Base-by-base conservation (phyloP, 2,113 vertebrate genomes). In the Esox niger region DNA sequence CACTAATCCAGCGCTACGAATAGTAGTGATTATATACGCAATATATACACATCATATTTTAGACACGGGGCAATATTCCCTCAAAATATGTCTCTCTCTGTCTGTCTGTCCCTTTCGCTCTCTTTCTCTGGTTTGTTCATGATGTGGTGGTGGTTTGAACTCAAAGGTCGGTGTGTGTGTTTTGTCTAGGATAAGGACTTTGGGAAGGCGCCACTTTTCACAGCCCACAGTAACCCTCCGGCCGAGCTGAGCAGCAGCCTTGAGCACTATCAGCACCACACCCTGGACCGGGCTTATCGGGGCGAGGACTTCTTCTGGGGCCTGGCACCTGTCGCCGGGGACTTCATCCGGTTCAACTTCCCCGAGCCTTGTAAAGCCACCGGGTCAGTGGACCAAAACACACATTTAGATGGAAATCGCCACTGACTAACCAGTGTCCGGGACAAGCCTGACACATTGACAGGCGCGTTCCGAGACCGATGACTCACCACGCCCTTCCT, bases 231-330 rank as follows among this genome's bases (percentile, higher is more conserved):
- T 20, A 98, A 98, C 86, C 96, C 96, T 0, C 76, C 91, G 0
- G 96, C 96, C 0, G 87, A 93, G 79, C 86, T 98, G 75, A 94
- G 84, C 89, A 96, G 89, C 55, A 98, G 93, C 84, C 86, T 98
- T 79, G 94, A 91, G 74, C 93, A 94, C 3, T 96, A 98, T 90
- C 92, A 95, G 89, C 87, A 91, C 71, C 95, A 97, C 89, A 93
- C 93, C 35, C 76, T 98, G 89, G 91, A 94, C 61, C 92, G 93
- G 68, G 94, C 94, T 33, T 98, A 98, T 86, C 64, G 79, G 47
- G 88, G 95, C 0, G 71, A 92, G 70, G 96, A 96, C 78, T 98
- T 97, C 90, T 94, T 97, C 84, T 98, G 96, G 96, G 95, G 92
- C 29, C 87, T 95, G 61, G 94, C 94, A 0, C 96, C 96, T 0